These are phyloP conservation scores for Myotis myotis DNA, from an alignment of 2,797 vertebrate species.

Conservation along the genomic window DNA sequence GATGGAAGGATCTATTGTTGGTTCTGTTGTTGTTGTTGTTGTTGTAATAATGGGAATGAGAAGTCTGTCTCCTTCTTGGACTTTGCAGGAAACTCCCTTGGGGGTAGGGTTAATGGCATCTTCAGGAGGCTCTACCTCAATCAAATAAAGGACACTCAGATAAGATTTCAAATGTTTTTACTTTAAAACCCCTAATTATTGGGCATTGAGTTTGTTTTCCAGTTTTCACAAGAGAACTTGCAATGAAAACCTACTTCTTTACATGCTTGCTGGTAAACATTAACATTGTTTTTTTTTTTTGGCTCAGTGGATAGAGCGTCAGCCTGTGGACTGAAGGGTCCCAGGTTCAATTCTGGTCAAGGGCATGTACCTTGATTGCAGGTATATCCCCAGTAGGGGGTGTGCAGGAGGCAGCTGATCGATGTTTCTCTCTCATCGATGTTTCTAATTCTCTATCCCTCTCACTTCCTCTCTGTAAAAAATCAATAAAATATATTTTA, in stretches of 20 bases:
- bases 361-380: no score
- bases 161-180: constrained; percentile 31
- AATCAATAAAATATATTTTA: no score
- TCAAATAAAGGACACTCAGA: neutral
- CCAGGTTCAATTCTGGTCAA: no score
- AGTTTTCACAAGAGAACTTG: neutral
- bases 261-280: neutral
- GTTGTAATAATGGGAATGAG: neutral
- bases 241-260: neutral
- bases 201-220: neutral
- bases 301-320: no score
- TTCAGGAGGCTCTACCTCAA: neutral
- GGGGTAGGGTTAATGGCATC: neutral
- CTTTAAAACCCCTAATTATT: neutral
- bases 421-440: no score
- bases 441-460: no score
- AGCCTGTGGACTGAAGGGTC: no score
- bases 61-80: neutral
- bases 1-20: neutral
- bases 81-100: neutral
- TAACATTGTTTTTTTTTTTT: neutral
- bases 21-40: neutral
- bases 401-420: no score
- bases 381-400: no score
- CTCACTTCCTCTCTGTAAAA: no score